Evolutionary conservation across 2,888 invertebrate genomes (phyloP), one percentile per base, ranked within the genome.

Genomic region (Neocrepidodera transversa): DNA sequence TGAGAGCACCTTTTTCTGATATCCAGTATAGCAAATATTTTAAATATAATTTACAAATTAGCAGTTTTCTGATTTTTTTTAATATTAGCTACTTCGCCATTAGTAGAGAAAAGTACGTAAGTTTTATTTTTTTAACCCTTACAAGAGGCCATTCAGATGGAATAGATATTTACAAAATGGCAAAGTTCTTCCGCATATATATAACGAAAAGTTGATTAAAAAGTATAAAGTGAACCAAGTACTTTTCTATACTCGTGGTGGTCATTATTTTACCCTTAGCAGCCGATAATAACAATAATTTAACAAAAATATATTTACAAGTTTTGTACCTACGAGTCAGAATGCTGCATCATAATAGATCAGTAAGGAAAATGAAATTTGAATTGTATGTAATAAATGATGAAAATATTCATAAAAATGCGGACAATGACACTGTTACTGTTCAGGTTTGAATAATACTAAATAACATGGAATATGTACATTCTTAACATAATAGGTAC

Each of bases 1-100:
- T 72, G 72, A 76, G 77, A 78, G 77, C 78, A 78, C 76, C 77
- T 74, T 78, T 76, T 74, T 18, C 70, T 65, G 69, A 71, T 68
- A 65, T 69, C 69, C 68, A 28, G 28, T 28, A 28, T 28, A 5
- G 28, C 28, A 2, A 28, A 28, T 28, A 28, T 28, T 28, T 28
- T 10, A 28, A 28, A 28, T 28, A 28, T 28, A 28, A 8, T 28
- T 10, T 23, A 23, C 28, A 28, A 5, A 7, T 28, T 10, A 28
- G 28, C 28, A 28, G 28, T 28, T 28, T 23, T 28, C 28, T 23
- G 23, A 6, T 3, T 23, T n/a, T n/a, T n/a, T 23, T 23, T 10
- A 28, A 28, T 28, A 28, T 28, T 7, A 28, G 28, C 10, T 10
- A 28, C 10, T 5, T 10, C 2, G 28, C 28, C 28, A 28, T 2